Evolutionary conservation across 1,140 invertebrate species (phyloP).

Genomic region (Bradysia coprophila): DNA sequence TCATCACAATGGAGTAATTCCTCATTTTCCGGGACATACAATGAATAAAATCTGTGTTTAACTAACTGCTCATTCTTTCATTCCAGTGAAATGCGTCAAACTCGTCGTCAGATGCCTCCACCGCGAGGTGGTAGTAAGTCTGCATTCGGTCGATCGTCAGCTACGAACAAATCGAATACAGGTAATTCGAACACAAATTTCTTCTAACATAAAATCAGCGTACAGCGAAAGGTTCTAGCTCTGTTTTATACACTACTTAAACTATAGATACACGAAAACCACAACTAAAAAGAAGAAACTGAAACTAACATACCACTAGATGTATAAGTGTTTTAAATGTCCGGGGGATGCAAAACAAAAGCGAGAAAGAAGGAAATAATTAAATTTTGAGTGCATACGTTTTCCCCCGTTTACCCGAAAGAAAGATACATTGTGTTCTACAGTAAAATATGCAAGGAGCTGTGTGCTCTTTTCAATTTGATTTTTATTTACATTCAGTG

Average conservation of each 20-base stretch:
- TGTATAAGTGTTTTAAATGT: neutral
- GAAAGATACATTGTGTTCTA: no score
- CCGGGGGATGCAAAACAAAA: neutral
- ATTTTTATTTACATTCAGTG: no score
- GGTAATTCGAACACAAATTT: constrained; percentile 21
- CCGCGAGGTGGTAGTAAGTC: constrained; percentile 22
- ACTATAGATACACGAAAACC: constrained; percentile 11
- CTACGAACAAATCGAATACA: constrained; percentile 20
- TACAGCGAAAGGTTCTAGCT: constrained; percentile 25
- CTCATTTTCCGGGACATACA: no score
- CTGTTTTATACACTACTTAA: constrained; percentile 26
- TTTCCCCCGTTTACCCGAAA: neutral
- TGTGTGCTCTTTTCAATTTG: no score
- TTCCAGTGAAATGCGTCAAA: constrained; percentile 34
- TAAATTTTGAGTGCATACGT: neutral
- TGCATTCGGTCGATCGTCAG: constrained; percentile 18
- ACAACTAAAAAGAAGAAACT: no score
- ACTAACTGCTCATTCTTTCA: constrained; percentile 1
- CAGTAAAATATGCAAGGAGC: no score
- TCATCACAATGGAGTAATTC: no score
- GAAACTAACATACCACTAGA: no score
- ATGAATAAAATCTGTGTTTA: no score
- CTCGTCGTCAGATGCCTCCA: constrained; percentile 23
- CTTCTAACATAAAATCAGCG: constrained; percentile 26
- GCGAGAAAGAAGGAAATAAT: neutral